Base-by-base conservation (phyloP, 2,888 invertebrate species). In the Oxytorus armatus region DNA sequence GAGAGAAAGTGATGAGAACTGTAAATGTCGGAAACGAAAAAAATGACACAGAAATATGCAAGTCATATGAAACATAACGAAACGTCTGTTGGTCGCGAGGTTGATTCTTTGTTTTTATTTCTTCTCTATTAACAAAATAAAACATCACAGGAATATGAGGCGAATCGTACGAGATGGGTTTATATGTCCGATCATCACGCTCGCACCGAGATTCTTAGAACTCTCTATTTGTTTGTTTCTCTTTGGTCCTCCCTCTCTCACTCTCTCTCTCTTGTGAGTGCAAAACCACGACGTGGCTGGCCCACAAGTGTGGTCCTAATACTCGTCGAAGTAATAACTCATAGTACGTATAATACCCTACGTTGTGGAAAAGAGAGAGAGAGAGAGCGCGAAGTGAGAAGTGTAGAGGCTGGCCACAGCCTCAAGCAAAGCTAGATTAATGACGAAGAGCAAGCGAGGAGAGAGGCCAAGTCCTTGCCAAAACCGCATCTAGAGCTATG, bases 361-460 rank as follows among this genome's bases (percentile, higher is more conserved):
- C 66, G 53, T 11, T 53, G 68, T 65, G 55, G 69, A 66, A 72
- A 75, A 76, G 23, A 70, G 55, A 21, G 47, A 47, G 70, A 14
- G 57, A 65, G 70, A 14, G 18, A 36, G 61, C 42, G 61, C 44
- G 51, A 51, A 57, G 69, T 57, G 74, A 57, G 39, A 66, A 69
- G 72, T 59, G 70, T 61, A 47, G 63, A 79, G 51, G 79, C 73
- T 74, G 77, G 76, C 81, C 75, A 55, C 81, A 63, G 72, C 61
- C 61, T 55, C 47, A 16, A 33, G 81, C 68, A 81, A 79, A 78
- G 76, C 78, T 76, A 81, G 79, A 82, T 79, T 75, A 78, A 79
- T 79, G 78, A 78, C 78, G 78, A 68, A 75, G 81, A 57, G 61
- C 33, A 57, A n/a, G 49, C 47, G 65, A 63, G 69, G 21, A 55